A percentile compares a stretch with the other conserved stretches of the same genome.
These are phyloP conservation scores for Heliconius melpomene DNA, from an alignment of 1,140 invertebrate species.

Conservation along the genomic window DNA sequence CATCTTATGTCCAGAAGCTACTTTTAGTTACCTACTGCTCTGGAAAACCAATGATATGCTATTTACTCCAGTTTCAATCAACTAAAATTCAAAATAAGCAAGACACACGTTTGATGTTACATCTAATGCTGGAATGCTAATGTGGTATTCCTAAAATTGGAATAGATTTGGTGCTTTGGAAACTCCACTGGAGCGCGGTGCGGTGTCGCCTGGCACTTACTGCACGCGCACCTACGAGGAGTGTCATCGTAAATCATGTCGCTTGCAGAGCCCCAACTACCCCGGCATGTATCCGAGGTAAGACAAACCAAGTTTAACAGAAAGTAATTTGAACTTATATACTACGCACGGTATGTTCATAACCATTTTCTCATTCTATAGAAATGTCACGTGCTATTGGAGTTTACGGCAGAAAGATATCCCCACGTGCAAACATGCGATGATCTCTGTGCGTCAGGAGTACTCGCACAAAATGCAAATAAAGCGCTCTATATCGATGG, in stretches of 20 bases:
- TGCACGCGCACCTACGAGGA: slow-evolving; percentile 94
- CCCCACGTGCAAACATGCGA: slow-evolving; percentile 92
- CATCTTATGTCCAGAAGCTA: neutral
- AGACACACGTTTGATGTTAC: neutral
- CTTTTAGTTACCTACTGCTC: neutral
- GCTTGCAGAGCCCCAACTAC: slow-evolving; percentile 93
- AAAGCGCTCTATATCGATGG: slow-evolving; percentile 84
- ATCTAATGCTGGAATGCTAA: neutral
- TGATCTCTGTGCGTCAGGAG: slow-evolving; percentile 90
- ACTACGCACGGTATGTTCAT: neutral
- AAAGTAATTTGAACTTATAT: neutral
- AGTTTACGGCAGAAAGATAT: slow-evolving; percentile 90
- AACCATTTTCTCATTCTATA: slow-evolving; percentile 28
- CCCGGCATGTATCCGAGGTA: slow-evolving; percentile 92
- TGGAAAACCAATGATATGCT: neutral
- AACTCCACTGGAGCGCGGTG: slow-evolving; percentile 87
- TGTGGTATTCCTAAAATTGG: neutral
- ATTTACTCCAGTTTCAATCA: neutral
- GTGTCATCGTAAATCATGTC: slow-evolving; percentile 91
- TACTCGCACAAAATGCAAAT: slow-evolving; percentile 87
- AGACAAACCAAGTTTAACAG: neutral
- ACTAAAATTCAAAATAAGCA: no score
- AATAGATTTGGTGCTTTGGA: slow-evolving; percentile 85
- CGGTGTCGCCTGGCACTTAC: slow-evolving; percentile 92
- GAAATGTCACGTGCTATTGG: slow-evolving; percentile 90